Percentiles rank a stretch among this genome's conserved stretches.
Conservation (phyloP, 2,888 invertebrate genomes). For the Sycophila texana region DNA sequence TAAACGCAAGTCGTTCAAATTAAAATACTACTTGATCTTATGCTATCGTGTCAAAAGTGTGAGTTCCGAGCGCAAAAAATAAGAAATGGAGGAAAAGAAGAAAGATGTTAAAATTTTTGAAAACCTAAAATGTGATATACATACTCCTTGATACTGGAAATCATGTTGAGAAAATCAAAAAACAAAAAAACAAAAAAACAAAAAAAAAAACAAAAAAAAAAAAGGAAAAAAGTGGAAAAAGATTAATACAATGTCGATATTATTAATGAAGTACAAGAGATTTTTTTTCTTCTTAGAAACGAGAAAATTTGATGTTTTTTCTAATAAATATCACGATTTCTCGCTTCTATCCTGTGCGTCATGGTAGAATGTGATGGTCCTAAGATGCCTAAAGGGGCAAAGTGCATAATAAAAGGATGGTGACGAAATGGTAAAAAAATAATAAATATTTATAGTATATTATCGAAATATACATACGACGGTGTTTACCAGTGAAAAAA, state of each 20-base stretch:
- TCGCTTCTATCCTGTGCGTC: constrained; percentile 43
- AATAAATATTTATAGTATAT: constrained; percentile 65
- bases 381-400: constrained; percentile 67
- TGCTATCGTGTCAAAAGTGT: constrained; percentile 16
- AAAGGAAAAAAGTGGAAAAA: constrained; percentile 3
- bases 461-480: constrained; percentile 58
- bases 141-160: constrained; percentile 47
- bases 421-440: constrained; percentile 53
- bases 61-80: constrained; percentile 9
- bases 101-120: constrained; percentile 39
- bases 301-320: constrained; percentile 38
- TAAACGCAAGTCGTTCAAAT: too few species aligned
- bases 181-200: constrained; percentile 27
- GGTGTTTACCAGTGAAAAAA: constrained; percentile 68
- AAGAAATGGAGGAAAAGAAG: constrained; percentile 17
- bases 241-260: constrained; percentile 48
- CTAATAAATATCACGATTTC: constrained; percentile 41
- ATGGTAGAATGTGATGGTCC: constrained; percentile 68
- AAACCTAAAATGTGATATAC: constrained; percentile 55
- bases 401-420: constrained; percentile 69
- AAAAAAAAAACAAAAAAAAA: constrained; percentile 31
- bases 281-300: constrained; percentile 33
- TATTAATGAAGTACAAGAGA: constrained; percentile 50
- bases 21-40: constrained; percentile 8
- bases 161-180: constrained; percentile 48